Evolutionary conservation across 2,797 vertebrate genomes (phyloP).

Genomic region (Karalla daura): DNA sequence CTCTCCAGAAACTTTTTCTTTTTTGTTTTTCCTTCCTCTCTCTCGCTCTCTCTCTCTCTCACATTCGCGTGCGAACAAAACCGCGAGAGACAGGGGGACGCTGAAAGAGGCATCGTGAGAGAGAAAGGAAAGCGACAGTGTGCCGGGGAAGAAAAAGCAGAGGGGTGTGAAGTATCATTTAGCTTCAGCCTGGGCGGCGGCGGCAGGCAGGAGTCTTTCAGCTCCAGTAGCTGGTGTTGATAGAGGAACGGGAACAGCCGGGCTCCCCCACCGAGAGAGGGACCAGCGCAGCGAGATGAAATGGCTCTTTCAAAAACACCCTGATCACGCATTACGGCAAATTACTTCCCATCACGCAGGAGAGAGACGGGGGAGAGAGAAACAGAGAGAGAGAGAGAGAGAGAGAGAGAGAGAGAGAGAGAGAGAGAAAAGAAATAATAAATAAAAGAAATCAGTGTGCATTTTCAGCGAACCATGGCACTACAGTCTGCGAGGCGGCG

Average conservation of each 20-base stretch:
- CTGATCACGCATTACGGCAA: constrained; percentile 74
- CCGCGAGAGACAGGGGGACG: constrained; percentile 8
- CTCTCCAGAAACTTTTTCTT: no score
- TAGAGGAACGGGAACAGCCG: constrained; percentile 66
- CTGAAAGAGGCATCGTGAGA: neutral
- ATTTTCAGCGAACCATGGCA: constrained; percentile 56
- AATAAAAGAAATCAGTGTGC: constrained; percentile 75
- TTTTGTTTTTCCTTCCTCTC: no score
- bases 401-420: no score
- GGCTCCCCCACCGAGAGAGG: constrained; percentile 63
- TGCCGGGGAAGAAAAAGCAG: constrained; percentile 28
- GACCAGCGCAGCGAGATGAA: constrained; percentile 57
- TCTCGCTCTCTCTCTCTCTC: neutral
- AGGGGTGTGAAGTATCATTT: constrained; percentile 58
- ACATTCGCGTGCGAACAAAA: constrained; percentile 13
- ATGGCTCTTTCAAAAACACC: constrained; percentile 70
- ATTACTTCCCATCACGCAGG: constrained; percentile 70
- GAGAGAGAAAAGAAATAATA: constrained; percentile 64
- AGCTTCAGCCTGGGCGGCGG: constrained; percentile 47
- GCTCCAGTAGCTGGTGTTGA: constrained; percentile 57
- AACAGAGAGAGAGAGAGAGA: no score
- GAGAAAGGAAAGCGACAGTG: neutral
- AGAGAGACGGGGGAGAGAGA: no score
- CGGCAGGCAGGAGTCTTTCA: constrained; percentile 51
- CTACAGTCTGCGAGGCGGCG: constrained; percentile 34